Percentiles rank a stretch among this genome's conserved stretches.
These are phyloP conservation scores for Germaria angustata DNA, from an alignment of 2,888 invertebrate genomes.

Conservation along the genomic window DNA sequence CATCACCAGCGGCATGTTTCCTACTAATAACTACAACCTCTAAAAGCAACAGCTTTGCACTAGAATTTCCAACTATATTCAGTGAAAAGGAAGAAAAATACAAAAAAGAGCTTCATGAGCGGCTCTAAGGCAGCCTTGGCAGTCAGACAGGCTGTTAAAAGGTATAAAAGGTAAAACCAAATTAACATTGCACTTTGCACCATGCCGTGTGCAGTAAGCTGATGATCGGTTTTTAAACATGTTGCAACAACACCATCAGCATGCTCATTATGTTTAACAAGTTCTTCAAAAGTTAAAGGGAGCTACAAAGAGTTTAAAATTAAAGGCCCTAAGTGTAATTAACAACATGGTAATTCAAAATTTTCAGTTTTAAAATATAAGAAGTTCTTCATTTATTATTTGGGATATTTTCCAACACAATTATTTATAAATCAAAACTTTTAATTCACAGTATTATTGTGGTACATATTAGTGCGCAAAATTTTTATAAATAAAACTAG, in stretches of 20 bases:
- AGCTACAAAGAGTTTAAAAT: background rate
- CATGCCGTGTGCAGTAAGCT: constrained; percentile 60
- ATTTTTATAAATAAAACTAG: too few relatives aligned
- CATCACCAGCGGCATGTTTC: constrained; percentile 41
- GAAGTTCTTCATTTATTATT: too few relatives aligned
- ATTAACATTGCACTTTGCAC: constrained; percentile 63
- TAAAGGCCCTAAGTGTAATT: background rate
- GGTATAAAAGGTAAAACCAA: constrained; percentile 28
- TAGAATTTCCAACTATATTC: background rate
- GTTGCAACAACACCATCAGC: constrained; percentile 55
- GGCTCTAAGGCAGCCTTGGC: constrained; percentile 44
- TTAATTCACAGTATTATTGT: too few relatives aligned
- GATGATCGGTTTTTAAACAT: constrained; percentile 60
- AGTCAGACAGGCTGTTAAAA: constrained; percentile 35
- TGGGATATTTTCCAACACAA: too few relatives aligned
- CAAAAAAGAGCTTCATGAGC: constrained; percentile 29
- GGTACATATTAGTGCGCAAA: too few relatives aligned
- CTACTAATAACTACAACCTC: constrained; percentile 47
- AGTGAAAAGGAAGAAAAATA: background rate
- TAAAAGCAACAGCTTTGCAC: constrained; percentile 33
- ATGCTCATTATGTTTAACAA: constrained; percentile 57
- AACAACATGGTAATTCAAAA: too few relatives aligned
- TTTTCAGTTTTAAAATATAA: too few relatives aligned
- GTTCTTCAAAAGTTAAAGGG: background rate
- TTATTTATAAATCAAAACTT: too few relatives aligned